These are phyloP conservation scores for Pseudorectes ferrugineus DNA, from an alignment of 2,113 vertebrate genomes.

Conservation along the genomic window DNA sequence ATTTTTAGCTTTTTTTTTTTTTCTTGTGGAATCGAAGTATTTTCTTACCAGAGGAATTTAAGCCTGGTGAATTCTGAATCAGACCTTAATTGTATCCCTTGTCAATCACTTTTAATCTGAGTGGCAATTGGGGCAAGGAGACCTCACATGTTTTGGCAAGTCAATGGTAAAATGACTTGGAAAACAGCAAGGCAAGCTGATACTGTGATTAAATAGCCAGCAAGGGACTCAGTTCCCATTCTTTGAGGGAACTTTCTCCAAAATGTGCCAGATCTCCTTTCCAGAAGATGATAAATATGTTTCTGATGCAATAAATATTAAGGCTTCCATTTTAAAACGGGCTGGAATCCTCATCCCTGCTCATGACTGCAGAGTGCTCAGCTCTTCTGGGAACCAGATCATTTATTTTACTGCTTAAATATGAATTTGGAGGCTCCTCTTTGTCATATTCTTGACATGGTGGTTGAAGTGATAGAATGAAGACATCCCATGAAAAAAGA, in stretches of 20 bases:
- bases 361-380: neutral
- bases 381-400: neutral
- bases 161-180: neutral
- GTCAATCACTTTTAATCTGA: slow-evolving; percentile 60
- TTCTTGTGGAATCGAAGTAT: slow-evolving; percentile 35
- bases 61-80: slow-evolving; percentile 52
- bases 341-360: neutral
- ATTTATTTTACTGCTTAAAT: neutral
- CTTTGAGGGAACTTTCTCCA: neutral
- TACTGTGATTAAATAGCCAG: slow-evolving; percentile 38
- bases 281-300: slow-evolving; percentile 6
- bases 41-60: slow-evolving; percentile 42
- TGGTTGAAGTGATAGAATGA: neutral
- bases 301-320: slow-evolving; percentile 27
- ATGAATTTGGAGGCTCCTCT: neutral
- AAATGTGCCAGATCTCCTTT: slow-evolving; percentile 1
- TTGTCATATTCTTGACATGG: neutral
- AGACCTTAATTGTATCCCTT: slow-evolving; percentile 60
- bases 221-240: neutral
- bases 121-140: slow-evolving; percentile 27
- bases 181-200: slow-evolving; percentile 15
- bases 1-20: neutral
- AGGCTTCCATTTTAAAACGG: neutral
- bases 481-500: neutral
- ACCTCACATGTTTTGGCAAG: slow-evolving; percentile 47